Evolutionary conservation across 2,797 vertebrate genomes (phyloP), one percentile per base, ranked within the genome.

Genomic region (Melanotaenia parkinsoni): DNA sequence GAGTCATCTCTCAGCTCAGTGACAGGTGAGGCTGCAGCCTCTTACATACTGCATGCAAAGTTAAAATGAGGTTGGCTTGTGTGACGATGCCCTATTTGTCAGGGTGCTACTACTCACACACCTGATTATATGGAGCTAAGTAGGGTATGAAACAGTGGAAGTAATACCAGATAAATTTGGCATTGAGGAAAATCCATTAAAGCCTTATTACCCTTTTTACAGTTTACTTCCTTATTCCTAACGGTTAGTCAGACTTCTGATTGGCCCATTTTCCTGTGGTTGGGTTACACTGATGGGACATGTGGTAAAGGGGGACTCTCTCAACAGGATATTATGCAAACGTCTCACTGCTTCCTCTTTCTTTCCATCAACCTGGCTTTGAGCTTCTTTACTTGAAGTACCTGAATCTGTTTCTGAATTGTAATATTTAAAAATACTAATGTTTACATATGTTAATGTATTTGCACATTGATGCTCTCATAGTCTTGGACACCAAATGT

Each of bases 261-360:
- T 91, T 88, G 72, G 74, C 64, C 9, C 65, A 32, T 63, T 28
- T n/a, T 33, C 20, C 26, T 22, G 33, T 50, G 45, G 69, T 74
- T 8, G 20, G 16, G 35, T 87, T 78, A 58, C 70, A 69, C 24
- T 30, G 69, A 67, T 18, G 53, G 61, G 28, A 58, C 9, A 76
- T 89, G 77, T 81, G 82, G 81, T 77, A 72, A 86, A 72, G 12
- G 0, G 7, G 54, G 67, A 61, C 3, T 76, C 58, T 86, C 71
- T 63, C 65, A 89, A 83, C 56, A 80, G 86, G 86, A 91, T 82
- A 56, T 89, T 58, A 79, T 74, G 90, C 66, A 88, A 88, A 82
- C 11, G 0, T 69, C 26, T 59, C 22, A 54, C 26, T 26, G 79
- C 76, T 80, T 90, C 74, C 68, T 70, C 74, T 76, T 16, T 14